These are phyloP conservation scores for Fukomys damarensis DNA, from an alignment of 2,113 vertebrate species.

Conservation along the genomic window DNA sequence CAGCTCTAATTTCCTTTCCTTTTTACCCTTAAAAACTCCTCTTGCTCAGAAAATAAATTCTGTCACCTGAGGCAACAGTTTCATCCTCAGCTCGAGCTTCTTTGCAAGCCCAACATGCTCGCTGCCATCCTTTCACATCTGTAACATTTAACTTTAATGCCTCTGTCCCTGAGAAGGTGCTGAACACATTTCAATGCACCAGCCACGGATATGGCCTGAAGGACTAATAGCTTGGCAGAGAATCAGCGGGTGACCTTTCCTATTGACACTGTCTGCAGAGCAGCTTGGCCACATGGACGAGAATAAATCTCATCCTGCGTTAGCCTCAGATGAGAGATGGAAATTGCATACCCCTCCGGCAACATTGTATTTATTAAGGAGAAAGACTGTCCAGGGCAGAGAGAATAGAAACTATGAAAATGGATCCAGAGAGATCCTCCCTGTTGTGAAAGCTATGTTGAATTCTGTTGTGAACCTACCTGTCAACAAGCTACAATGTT, in stretches of 20 bases:
- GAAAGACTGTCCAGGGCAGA: slow-evolving; percentile 49
- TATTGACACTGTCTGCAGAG: slow-evolving; percentile 86
- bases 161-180: slow-evolving; percentile 80
- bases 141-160: slow-evolving; percentile 86
- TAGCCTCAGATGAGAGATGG: slow-evolving; percentile 73
- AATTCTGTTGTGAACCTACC: background rate
- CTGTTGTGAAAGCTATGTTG: slow-evolving; percentile 18
- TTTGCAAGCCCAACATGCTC: slow-evolving; percentile 80
- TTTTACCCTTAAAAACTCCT: slow-evolving; percentile 76
- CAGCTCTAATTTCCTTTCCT: background rate
- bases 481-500: background rate
- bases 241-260: slow-evolving; percentile 86
- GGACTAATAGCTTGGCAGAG: slow-evolving; percentile 81
- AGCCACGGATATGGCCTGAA: slow-evolving; percentile 74
- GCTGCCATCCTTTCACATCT: slow-evolving; percentile 80
- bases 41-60: slow-evolving; percentile 81
- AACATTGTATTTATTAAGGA: slow-evolving; percentile 78
- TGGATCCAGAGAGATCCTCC: background rate
- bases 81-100: slow-evolving; percentile 65
- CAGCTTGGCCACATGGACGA: slow-evolving; percentile 76
- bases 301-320: slow-evolving; percentile 85
- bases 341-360: slow-evolving; percentile 69
- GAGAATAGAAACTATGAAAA: slow-evolving; percentile 57
- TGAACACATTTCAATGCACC: slow-evolving; percentile 80
- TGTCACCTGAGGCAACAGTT: slow-evolving; percentile 54